Percentiles rank a stretch among this genome's conserved stretches.
Evolutionary conservation across 2,113 vertebrate genomes (phyloP).

Genomic region (Zosterops japonicus): DNA sequence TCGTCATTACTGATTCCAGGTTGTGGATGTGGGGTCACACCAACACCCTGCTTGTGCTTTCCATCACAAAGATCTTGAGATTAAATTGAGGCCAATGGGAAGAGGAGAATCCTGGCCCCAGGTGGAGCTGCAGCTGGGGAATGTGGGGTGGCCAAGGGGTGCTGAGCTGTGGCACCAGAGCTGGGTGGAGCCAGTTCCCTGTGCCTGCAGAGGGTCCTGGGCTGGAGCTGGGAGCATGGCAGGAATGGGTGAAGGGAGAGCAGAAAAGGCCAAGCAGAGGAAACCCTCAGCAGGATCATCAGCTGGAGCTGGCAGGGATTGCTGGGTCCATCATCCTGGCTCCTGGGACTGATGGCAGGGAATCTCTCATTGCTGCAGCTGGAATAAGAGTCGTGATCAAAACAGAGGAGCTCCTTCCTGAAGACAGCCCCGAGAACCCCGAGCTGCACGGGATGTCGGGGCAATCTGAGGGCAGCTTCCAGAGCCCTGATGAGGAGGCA

Average conservation of each 20-base stretch:
- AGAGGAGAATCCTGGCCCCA: accelerated
- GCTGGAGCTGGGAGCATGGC: background rate
- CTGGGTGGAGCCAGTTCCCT: accelerated
- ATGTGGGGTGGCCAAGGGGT: background rate
- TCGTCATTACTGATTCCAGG: background rate
- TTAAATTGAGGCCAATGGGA: background rate
- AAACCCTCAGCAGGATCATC: accelerated
- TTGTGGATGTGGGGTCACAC: background rate
- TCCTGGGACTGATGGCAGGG: accelerated
- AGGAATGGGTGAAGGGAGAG: background rate
- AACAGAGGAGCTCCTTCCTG: constrained; percentile 63
- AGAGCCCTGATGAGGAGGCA: constrained; percentile 33
- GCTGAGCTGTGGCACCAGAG: background rate
- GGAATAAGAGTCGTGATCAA: constrained; percentile 70
- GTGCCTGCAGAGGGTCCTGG: background rate
- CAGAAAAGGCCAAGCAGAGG: background rate
- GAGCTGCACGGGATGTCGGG: constrained; percentile 61
- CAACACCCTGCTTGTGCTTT: accelerated
- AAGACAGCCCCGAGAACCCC: constrained; percentile 56
- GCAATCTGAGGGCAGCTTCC: constrained; percentile 62
- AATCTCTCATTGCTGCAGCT: constrained; percentile 28
- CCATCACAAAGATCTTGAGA: background rate
- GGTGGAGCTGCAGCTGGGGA: background rate
- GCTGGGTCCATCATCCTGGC: accelerated
- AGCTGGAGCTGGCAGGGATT: accelerated